phyloP scores from a whole-genome alignment of 1,140 invertebrate genomes.

The Sitobion miscanthi region DNA sequence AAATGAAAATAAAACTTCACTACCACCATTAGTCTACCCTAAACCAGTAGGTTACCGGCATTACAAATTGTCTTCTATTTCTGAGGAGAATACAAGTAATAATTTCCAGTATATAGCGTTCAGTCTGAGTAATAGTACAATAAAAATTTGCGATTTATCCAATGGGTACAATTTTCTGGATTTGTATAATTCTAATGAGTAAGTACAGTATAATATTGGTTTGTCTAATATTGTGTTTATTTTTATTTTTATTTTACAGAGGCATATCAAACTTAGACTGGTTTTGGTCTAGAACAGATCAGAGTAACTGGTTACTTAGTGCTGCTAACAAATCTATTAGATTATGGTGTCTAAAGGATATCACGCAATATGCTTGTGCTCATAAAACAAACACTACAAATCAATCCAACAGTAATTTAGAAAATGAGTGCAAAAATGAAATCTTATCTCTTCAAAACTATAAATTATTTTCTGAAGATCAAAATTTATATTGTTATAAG shows the following conservation, averaged over 20 bases:
- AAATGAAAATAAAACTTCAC: neutral
- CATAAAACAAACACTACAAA: neutral
- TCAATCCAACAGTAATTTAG: neutral
- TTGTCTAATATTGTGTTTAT: neutral
- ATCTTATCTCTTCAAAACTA: slow-evolving; percentile 29
- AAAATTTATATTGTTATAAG: slow-evolving; percentile 42
- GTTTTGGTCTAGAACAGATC: slow-evolving; percentile 40
- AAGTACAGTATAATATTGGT: neutral
- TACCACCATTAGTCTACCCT: neutral
- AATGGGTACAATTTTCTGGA: slow-evolving; percentile 26
- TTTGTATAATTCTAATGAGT: slow-evolving; percentile 38
- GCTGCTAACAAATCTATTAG: slow-evolving; percentile 42
- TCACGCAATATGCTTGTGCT: slow-evolving; percentile 16
- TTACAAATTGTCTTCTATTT: slow-evolving; percentile 27
- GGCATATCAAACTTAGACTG: slow-evolving; percentile 22
- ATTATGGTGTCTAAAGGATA: slow-evolving; percentile 38
- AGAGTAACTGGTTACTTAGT: slow-evolving; percentile 37
- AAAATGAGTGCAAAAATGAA: slow-evolving; percentile 33
- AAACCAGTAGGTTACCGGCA: neutral
- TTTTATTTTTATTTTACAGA: slow-evolving; percentile 11
- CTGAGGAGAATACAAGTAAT: neutral
- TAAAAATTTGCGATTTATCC: slow-evolving; percentile 34
- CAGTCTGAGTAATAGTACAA: slow-evolving; percentile 40
- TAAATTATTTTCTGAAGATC: slow-evolving; percentile 3
- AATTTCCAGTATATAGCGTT: slow-evolving; percentile 4